Evolutionary conservation across 2,888 invertebrate genomes (phyloP).

Genomic region (Papilio gigon): DNA sequence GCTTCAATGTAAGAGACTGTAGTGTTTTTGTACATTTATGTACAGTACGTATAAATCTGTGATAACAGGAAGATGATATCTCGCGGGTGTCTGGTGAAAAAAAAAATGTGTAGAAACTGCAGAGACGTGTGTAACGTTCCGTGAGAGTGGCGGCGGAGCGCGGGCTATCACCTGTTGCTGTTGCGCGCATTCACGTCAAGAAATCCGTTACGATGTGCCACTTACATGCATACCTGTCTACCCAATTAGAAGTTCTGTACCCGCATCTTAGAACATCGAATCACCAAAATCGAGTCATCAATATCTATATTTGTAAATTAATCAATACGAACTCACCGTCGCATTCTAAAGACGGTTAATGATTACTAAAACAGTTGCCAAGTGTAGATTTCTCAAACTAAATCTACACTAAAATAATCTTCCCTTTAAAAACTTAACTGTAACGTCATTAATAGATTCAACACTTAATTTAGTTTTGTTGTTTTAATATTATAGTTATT

Average conservation of each 20-base stretch:
- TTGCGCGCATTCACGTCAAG: conserved; percentile 53
- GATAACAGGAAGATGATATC: conserved; percentile 39
- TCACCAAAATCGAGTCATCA: background rate
- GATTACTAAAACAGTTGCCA: no score
- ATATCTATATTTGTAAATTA: background rate
- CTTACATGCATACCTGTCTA: conserved; percentile 41
- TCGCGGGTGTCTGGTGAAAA: conserved; percentile 49
- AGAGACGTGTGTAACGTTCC: conserved; percentile 69
- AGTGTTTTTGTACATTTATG: no score
- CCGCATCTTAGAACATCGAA: background rate
- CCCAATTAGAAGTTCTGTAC: conserved; percentile 17
- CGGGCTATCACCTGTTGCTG: conserved; percentile 56
- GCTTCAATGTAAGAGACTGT: background rate
- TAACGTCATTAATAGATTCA: no score
- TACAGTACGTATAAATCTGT: conserved; percentile 1
- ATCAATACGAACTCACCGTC: no score
- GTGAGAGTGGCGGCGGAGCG: conserved; percentile 62
- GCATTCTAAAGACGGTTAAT: no score
- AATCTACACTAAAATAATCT: no score
- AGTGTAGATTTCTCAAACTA: no score
- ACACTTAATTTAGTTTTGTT: background rate
- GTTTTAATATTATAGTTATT: background rate
- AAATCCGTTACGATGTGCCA: conserved; percentile 60
- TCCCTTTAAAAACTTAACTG: no score
- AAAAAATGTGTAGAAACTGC: conserved; percentile 55